phyloP scores from a whole-genome alignment of 2,888 invertebrate species.

The Drosophila prolongata region DNA sequence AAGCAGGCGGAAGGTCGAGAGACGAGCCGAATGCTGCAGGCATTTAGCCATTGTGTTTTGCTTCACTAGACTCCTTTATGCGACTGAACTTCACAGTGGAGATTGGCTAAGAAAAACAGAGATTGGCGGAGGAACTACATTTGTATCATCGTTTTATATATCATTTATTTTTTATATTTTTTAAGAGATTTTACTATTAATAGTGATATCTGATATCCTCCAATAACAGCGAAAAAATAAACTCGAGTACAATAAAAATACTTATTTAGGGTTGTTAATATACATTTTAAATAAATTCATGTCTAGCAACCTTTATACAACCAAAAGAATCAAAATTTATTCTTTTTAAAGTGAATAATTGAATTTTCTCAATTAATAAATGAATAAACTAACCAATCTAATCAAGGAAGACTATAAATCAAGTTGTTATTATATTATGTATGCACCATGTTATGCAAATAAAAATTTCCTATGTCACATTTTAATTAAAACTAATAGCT shows the following conservation, averaged over 20 bases:
- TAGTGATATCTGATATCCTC: no score
- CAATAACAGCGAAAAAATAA: no score
- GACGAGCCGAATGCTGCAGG: constrained; percentile 43
- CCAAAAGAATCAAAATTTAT: no score
- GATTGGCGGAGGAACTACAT: no score
- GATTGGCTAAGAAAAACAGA: neutral
- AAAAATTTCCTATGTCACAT: constrained; percentile 1
- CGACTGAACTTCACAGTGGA: constrained; percentile 25
- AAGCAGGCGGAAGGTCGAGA: constrained; percentile 1
- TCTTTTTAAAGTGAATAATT: neutral
- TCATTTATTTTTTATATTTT: no score
- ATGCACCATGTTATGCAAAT: constrained; percentile 5
- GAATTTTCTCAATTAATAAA: neutral
- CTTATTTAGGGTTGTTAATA: no score
- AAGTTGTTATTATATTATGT: neutral
- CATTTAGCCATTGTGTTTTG: constrained; percentile 34
- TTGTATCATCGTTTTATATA: no score
- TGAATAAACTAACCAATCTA: constrained; percentile 13
- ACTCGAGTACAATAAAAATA: no score
- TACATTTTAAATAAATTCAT: no score
- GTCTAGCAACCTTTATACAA: no score
- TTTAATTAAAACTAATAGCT: constrained; percentile 15
- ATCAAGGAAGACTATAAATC: constrained; percentile 3
- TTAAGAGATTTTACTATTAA: no score
- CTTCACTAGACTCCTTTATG: constrained; percentile 31